Evolutionary conservation across 2,113 vertebrate species (phyloP), one percentile per base, ranked within the genome.

Genomic region (Fukomys damarensis): DNA sequence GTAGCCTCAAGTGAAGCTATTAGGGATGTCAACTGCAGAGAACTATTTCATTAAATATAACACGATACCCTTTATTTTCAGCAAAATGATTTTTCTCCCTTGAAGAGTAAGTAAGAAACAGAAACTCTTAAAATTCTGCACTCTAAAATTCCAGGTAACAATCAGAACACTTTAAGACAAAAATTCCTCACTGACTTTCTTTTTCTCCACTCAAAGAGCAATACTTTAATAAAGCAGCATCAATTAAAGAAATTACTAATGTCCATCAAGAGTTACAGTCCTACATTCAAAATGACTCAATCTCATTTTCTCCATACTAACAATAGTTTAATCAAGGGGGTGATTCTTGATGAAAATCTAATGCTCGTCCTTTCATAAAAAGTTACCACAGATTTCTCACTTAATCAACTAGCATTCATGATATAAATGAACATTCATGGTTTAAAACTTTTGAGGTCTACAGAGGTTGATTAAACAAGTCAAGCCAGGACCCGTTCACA

Each of bases 321-420:
- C 52, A 97, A 94, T 93, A 92, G 84, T 46, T 93, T 87, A 95
- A 97, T 98, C 92, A 94, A 96, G 38, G 72, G 70, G 65, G 46
- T 72, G 65, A 91, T 82, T 58, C 56, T 84, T 87, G 22, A 85
- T 92, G 80, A 90, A 93, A 86, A 84, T 56, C 63, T 74, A 97
- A 84, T 88, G 54, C 54, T 56, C 35, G 66, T 32, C 2, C 38
- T 96, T 94, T 77, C 72, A 70, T 92, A 49, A 94, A 91, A 94
- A 85, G 86, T 14, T 82, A 58, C 70, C 76, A 74, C 63, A 88
- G 89, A 92, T 19, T 80, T 94, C 83, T 95, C 90, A 89, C 17
- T 84, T 89, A 96, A 95, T 97, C 90, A 97, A 43, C 76, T 43
- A 54, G 52, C 49, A 94, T 96, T 97, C 68, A 70, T 26, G 58